Base-by-base conservation (phyloP, 2,113 vertebrate genomes). In the Oncorhynchus tshawytscha region DNA sequence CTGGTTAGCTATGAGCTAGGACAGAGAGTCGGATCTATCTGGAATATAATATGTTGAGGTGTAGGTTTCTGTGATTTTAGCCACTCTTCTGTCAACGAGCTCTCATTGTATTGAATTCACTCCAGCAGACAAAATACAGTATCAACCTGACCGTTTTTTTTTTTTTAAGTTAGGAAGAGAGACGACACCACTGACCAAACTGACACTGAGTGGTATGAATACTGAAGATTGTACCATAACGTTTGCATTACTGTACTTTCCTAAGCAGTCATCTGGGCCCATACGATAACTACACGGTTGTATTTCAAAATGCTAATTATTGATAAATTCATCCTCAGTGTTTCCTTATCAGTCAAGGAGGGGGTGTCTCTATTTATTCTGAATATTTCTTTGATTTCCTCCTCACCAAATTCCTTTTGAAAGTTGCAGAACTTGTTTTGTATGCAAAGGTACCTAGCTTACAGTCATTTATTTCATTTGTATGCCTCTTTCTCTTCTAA, bases 401-500 rank as follows among this genome's bases (percentile, higher is more conserved):
- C 65, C 27, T 11, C 25, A 67, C 24, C 25, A 18, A 67, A 67
- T 8, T 67, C 25, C 62, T 73, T 79, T 79, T 77, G 81, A 75
- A 85, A 85, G 87, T 81, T 73, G 80, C 85, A 84, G 81, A 76
- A 74, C 84, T 84, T 86, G 88, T 89, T 91, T 81, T 81, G 84
- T 83, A 89, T 89, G 90, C 87, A 88, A 84, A 91, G 74, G 84
- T 73, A 67, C 74, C 66, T 88, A 73, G 81, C 84, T 85, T 54
- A 67, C 74, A 78, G 72, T 71, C 80, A 89, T 75, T 79, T 77
- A 74, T 88, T 85, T 76, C 83, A 88, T 90, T 91, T 88, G 82
- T 84, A 51, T 67, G 78, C 74, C 71, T 84, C 80, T 89, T 87
- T 85, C 64, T 84, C 7, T 77, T 54, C 86, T 90, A 92, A 91